phyloP scores from a whole-genome alignment of 2,888 invertebrate species.

The Lasius fuliginosus region DNA sequence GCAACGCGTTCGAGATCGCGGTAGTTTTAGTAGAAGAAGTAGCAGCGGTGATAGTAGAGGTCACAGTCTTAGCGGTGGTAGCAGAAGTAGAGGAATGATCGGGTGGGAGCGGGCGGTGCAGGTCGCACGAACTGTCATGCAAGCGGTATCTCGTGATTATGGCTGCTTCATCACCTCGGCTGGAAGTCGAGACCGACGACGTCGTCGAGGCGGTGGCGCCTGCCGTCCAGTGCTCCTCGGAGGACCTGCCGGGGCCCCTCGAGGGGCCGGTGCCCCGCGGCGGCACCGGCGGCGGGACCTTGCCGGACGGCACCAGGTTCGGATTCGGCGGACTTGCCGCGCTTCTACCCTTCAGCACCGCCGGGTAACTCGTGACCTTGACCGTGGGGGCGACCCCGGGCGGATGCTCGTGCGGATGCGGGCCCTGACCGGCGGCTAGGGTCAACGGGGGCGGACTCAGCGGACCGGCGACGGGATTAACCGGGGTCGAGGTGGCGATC shows the following conservation, averaged over 20 bases:
- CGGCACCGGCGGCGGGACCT: conserved; percentile 95
- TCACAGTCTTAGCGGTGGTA: conserved; percentile 41
- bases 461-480: conserved; percentile 77
- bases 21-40: conserved; percentile 33
- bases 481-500: conserved; percentile 83
- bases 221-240: conserved; percentile 77
- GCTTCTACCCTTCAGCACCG: conserved; percentile 90
- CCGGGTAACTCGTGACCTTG: conserved; percentile 89
- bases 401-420: conserved; percentile 77
- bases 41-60: conserved; percentile 46
- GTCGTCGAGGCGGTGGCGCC: conserved; percentile 71
- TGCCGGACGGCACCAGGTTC: conserved; percentile 88
- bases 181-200: conserved; percentile 76
- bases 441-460: conserved; percentile 78
- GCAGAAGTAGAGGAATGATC: conserved; percentile 58
- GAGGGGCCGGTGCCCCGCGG: conserved; percentile 89
- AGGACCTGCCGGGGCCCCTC: conserved; percentile 65
- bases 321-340: conserved; percentile 87
- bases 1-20: conserved; percentile 58
- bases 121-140: conserved; percentile 78
- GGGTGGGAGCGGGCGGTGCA: conserved; percentile 68
- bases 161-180: conserved; percentile 84
- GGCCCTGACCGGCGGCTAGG: conserved; percentile 58
- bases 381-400: conserved; percentile 62
- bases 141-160: conserved; percentile 76